Conservation (phyloP, 2,113 vertebrate genomes). For the Peromyscus polionotus region DNA sequence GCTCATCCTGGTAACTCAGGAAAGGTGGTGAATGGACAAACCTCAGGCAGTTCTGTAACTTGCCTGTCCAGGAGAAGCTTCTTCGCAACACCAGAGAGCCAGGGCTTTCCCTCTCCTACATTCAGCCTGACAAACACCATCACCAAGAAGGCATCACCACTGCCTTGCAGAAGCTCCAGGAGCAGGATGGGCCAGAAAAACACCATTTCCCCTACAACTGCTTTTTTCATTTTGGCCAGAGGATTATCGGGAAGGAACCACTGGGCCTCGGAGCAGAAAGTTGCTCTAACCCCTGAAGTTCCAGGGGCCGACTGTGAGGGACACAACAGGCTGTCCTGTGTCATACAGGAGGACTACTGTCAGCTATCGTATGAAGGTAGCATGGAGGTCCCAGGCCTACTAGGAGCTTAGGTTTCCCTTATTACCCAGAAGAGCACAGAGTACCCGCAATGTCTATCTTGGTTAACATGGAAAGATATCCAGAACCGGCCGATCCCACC, state of each 20-base stretch:
- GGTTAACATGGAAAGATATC: background rate
- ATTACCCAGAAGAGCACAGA: accelerated
- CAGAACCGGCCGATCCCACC: accelerated
- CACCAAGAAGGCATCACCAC: background rate
- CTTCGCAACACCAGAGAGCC: background rate
- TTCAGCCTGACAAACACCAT: background rate
- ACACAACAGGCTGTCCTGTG: background rate
- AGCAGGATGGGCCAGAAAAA: background rate
- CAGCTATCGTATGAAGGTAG: accelerated
- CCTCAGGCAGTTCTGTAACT: background rate
- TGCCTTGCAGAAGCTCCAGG: background rate
- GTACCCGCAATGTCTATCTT: background rate
- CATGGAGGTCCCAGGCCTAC: accelerated
- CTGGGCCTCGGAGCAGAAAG: too few species aligned
- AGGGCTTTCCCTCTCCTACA: background rate
- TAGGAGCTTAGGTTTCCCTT: background rate
- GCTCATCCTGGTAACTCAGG: background rate
- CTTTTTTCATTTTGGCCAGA: background rate
- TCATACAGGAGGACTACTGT: background rate
- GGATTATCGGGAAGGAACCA: background rate
- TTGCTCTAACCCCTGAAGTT: background rate
- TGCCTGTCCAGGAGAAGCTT: background rate
- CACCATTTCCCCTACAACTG: background rate
- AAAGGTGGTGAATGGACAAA: background rate
- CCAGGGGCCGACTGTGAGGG: background rate